These are phyloP conservation scores for Luidia sarsii DNA, from an alignment of 53 echinoderm and acorn worm species.

Conservation along the genomic window DNA sequence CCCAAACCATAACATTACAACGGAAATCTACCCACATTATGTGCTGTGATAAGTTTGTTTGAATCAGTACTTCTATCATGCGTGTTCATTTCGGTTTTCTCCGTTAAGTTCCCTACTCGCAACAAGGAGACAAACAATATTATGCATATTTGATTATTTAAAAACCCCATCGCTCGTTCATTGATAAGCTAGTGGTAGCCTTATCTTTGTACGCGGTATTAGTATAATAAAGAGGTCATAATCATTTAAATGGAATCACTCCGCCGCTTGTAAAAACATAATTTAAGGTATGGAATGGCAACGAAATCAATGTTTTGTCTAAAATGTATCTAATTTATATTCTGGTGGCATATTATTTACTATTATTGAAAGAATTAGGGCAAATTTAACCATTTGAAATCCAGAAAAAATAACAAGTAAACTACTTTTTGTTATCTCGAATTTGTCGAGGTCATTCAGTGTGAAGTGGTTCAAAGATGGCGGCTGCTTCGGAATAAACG, in stretches of 20 bases:
- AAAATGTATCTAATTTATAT: too few relatives aligned
- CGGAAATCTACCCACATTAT: too few relatives aligned
- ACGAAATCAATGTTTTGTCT: too few relatives aligned
- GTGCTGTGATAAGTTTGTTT: too few relatives aligned
- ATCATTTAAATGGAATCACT: constrained; percentile 44
- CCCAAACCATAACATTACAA: too few relatives aligned
- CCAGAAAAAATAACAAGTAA: background rate
- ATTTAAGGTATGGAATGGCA: too few relatives aligned
- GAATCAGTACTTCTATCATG: too few relatives aligned
- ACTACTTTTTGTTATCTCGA: constrained; percentile 30
- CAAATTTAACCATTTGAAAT: too few relatives aligned
- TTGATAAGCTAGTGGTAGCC: constrained; percentile 43
- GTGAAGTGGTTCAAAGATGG: constrained; percentile 55
- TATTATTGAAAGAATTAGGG: too few relatives aligned
- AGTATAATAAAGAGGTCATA: constrained; percentile 68
- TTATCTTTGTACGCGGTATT: constrained; percentile 50
- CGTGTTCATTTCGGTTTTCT: too few relatives aligned
- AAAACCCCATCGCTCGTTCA: constrained; percentile 21
- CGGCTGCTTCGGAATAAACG: constrained; percentile 57
- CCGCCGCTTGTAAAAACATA: background rate
- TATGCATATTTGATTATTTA: constrained; percentile 36
- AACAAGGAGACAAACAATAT: background rate
- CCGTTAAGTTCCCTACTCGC: too few relatives aligned
- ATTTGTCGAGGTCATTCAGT: constrained; percentile 54
- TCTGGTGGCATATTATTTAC: too few relatives aligned